These are phyloP conservation scores for Platycnemis pennipes DNA, from an alignment of 2,888 invertebrate species.

Conservation along the genomic window DNA sequence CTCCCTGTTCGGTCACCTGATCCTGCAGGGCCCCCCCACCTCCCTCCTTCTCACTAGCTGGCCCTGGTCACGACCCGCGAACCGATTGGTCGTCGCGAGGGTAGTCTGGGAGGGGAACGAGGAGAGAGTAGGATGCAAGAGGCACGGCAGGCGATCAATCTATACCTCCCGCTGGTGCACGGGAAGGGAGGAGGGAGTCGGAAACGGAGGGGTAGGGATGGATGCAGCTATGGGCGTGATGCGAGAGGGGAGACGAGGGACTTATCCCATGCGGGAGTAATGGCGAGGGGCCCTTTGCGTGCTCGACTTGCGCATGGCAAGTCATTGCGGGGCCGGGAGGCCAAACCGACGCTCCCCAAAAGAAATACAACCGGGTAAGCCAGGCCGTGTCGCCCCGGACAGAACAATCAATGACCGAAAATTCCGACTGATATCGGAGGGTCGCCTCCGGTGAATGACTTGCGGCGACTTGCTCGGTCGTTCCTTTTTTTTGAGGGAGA, in stretches of 20 bases:
- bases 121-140: constrained; percentile 17
- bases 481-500: too few species aligned
- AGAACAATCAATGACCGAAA: too few species aligned
- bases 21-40: neutral
- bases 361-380: too few species aligned
- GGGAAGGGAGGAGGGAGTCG: neutral
- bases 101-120: neutral
- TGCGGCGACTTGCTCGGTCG: too few species aligned
- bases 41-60: too few species aligned
- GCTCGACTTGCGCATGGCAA: neutral
- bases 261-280: neutral
- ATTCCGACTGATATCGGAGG: too few species aligned
- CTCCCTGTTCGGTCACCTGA: neutral
- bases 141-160: constrained; percentile 31
- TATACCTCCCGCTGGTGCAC: constrained; percentile 28
- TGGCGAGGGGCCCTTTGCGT: neutral
- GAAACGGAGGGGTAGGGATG: neutral
- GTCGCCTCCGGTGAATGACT: too few species aligned
- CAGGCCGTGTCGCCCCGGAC: too few species aligned
- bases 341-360: too few species aligned
- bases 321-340: too few species aligned
- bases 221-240: neutral
- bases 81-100: constrained; percentile 26
- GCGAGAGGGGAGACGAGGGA: neutral
- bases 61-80: constrained; percentile 31